Conservation (phyloP, 2,888 invertebrate species). For the Philhelius pedissequus region DNA sequence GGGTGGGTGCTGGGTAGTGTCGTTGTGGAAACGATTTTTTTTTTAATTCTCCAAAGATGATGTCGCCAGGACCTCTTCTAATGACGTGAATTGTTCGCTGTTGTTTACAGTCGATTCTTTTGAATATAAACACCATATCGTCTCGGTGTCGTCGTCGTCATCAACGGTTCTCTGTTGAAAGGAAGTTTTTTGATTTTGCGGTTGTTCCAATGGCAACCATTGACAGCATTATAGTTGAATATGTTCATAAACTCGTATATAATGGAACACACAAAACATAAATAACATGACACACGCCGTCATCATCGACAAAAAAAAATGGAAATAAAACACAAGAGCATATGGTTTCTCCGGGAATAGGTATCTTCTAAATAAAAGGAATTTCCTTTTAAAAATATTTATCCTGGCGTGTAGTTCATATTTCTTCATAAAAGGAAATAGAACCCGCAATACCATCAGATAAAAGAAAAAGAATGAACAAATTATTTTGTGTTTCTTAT, state of each 20-base stretch:
- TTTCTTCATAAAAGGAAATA: background rate
- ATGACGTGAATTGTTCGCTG: constrained; percentile 54
- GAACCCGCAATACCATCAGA: background rate
- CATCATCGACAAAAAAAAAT: background rate
- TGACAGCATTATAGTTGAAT: constrained; percentile 40
- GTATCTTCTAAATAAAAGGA: background rate
- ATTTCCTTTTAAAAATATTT: background rate
- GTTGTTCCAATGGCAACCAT: constrained; percentile 46
- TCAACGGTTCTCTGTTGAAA: background rate
- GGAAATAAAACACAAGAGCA: background rate
- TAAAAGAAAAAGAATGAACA: too few species aligned
- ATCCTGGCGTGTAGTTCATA: background rate
- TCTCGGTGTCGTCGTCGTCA: background rate
- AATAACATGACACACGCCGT: background rate
- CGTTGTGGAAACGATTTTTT: background rate
- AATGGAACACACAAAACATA: background rate
- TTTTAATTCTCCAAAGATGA: background rate
- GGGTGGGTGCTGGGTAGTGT: background rate
- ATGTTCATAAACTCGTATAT: constrained; percentile 26
- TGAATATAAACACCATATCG: constrained; percentile 3
- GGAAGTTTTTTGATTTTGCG: constrained; percentile 8
- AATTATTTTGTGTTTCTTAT: too few species aligned
- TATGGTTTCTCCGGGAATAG: background rate
- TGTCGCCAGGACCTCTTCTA: constrained; percentile 56
- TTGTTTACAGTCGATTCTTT: constrained; percentile 12